Evolutionary conservation across 2,888 invertebrate species (phyloP).

Genomic region (Glaucopsyche alexis): DNA sequence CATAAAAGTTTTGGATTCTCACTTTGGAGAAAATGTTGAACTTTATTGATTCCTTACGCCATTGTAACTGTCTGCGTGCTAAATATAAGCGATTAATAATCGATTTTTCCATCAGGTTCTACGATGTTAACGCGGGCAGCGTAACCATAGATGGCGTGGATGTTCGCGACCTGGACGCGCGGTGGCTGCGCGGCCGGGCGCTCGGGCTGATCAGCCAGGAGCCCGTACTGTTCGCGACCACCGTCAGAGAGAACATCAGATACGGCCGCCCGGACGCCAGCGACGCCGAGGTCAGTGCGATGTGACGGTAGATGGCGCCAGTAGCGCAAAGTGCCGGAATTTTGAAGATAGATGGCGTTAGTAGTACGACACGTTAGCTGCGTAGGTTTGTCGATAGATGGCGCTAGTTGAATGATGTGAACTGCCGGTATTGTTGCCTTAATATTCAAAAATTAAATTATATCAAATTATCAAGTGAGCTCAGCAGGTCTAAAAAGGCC

Average conservation of each 20-base stretch:
- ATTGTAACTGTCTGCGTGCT: no score
- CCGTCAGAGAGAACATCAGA: conserved; percentile 95
- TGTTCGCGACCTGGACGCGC: conserved; percentile 84
- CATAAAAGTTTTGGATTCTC: no score
- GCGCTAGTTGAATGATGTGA: neutral
- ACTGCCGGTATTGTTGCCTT: no score
- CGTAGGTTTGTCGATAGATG: neutral
- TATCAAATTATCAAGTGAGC: no score
- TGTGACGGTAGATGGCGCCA: neutral
- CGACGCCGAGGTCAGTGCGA: conserved; percentile 81
- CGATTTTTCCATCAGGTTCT: conserved; percentile 80
- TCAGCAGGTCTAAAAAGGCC: no score
- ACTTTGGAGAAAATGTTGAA: no score
- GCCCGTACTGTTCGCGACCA: conserved; percentile 95
- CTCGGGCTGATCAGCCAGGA: conserved; percentile 96
- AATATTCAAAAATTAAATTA: no score
- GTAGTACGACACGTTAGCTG: neutral
- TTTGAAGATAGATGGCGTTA: neutral
- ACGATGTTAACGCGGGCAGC: conserved; percentile 86
- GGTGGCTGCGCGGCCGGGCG: conserved; percentile 91
- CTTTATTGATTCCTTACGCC: no score
- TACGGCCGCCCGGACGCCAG: conserved; percentile 88
- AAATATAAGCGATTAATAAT: no score
- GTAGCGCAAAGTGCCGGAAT: neutral
- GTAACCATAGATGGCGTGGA: conserved; percentile 89